These are phyloP conservation scores for Paramisgurnus dabryanus DNA, from an alignment of 2,113 vertebrate genomes.

Conservation along the genomic window DNA sequence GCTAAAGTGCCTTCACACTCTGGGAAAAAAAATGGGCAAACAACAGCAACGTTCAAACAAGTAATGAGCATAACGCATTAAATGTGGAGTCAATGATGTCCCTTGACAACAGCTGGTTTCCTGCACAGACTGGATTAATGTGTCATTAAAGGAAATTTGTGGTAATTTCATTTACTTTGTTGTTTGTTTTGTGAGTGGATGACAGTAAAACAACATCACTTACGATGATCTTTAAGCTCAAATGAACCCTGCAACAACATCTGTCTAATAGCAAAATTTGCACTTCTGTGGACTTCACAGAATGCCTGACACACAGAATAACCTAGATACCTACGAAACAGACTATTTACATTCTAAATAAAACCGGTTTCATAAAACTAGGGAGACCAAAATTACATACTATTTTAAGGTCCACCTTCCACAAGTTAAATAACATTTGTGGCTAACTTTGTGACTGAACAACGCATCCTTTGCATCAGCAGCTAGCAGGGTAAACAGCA, in stretches of 20 bases:
- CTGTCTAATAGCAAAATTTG: background rate
- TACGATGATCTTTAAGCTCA: background rate
- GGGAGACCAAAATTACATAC: slow-evolving; percentile 15
- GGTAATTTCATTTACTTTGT: slow-evolving; percentile 18
- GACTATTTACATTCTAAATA: background rate
- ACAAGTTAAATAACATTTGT: slow-evolving; percentile 18
- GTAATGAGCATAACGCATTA: slow-evolving; percentile 21
- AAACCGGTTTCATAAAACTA: background rate
- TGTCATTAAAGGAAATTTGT: slow-evolving; percentile 7
- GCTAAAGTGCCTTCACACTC: slow-evolving; percentile 47
- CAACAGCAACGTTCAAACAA: slow-evolving; percentile 3
- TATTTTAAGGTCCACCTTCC: slow-evolving; percentile 2
- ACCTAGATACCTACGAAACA: background rate
- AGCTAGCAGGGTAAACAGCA: slow-evolving; percentile 32
- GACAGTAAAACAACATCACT: background rate
- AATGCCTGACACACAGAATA: no score
- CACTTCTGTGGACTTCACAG: background rate
- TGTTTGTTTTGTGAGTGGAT: background rate
- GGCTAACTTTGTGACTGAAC: slow-evolving; percentile 36
- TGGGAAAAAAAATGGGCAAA: slow-evolving; percentile 22
- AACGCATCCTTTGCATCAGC: slow-evolving; percentile 31
- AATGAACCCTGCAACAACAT: background rate
- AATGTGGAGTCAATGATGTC: slow-evolving; percentile 19
- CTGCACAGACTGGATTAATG: background rate
- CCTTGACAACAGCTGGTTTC: slow-evolving; percentile 7